These are phyloP conservation scores for Griposia aprilina DNA, from an alignment of 2,888 invertebrate species.

Conservation along the genomic window DNA sequence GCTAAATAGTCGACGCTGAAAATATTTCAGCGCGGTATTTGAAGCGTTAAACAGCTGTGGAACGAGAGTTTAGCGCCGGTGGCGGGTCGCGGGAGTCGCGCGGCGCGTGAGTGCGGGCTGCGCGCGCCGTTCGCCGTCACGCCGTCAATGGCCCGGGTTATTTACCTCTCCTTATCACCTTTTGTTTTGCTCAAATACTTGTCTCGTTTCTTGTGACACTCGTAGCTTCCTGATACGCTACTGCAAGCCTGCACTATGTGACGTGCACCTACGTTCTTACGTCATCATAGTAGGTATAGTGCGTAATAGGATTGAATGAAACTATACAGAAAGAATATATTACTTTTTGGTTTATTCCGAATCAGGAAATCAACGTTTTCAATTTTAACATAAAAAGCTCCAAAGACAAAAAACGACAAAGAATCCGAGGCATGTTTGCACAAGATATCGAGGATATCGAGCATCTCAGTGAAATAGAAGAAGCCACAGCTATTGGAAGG, in stretches of 20 bases:
- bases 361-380: slow-evolving; percentile 28
- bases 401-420: slow-evolving; percentile 63
- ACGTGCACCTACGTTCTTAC: slow-evolving; percentile 23
- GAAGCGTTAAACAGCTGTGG: slow-evolving; percentile 84
- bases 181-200: slow-evolving; percentile 89
- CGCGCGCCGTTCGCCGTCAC: slow-evolving; percentile 75
- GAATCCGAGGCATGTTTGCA: slow-evolving; percentile 77
- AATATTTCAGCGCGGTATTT: slow-evolving; percentile 82
- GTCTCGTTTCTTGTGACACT: slow-evolving; percentile 77
- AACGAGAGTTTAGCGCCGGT: slow-evolving; percentile 71
- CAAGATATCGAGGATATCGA: slow-evolving; percentile 83
- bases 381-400: slow-evolving; percentile 40
- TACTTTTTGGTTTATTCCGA: slow-evolving; percentile 3
- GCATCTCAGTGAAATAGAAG: slow-evolving; percentile 85
- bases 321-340: background rate
- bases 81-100: slow-evolving; percentile 63
- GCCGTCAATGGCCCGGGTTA: slow-evolving; percentile 89
- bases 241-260: slow-evolving; percentile 52
- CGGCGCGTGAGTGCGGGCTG: slow-evolving; percentile 64
- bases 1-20: slow-evolving; percentile 75
- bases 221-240: slow-evolving; percentile 77
- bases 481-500: slow-evolving; percentile 83
- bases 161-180: slow-evolving; percentile 90
- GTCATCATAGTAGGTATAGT: slow-evolving; percentile 6
- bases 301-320: slow-evolving; percentile 4